Percentiles rank a stretch among this genome's conserved stretches.
phyloP scores from a whole-genome alignment of 2,888 invertebrate species.

The Drosophila buzzatii region DNA sequence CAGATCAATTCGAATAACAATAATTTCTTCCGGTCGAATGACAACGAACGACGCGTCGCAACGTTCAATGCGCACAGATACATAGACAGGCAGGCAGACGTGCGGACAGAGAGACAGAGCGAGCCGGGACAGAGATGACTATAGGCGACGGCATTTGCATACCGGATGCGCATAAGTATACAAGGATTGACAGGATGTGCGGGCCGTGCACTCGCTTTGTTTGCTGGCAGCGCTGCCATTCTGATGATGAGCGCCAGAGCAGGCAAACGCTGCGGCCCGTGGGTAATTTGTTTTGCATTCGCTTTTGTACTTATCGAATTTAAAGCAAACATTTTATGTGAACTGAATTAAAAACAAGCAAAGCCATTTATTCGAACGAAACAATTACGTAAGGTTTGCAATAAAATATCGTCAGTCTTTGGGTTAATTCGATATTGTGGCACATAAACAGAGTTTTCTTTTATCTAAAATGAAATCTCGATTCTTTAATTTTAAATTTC shows the following conservation, averaged over 20 bases:
- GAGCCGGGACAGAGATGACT: constrained; percentile 33
- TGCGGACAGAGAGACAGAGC: constrained; percentile 11
- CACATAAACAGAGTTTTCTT: neutral
- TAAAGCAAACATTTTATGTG: constrained; percentile 41
- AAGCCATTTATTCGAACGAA: neutral
- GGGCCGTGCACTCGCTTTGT: constrained; percentile 72
- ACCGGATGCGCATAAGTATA: constrained; percentile 78
- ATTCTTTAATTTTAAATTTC: no score
- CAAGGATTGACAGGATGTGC: constrained; percentile 78
- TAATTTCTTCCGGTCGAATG: constrained; percentile 79
- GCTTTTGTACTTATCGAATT: constrained; percentile 46
- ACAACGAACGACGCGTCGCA: constrained; percentile 48
- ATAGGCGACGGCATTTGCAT: constrained; percentile 60
- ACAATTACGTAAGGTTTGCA: neutral
- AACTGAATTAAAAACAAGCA: constrained; percentile 6
- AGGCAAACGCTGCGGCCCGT: constrained; percentile 8
- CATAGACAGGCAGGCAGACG: constrained; percentile 18
- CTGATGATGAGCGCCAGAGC: constrained; percentile 15
- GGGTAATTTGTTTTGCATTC: constrained; percentile 50
- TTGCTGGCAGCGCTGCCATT: constrained; percentile 45
- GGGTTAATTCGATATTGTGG: neutral
- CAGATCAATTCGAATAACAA: constrained; percentile 81
- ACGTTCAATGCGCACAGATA: constrained; percentile 48
- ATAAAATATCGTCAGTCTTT: no score
- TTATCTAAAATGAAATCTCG: no score